Conservation (phyloP, 2,888 invertebrate genomes). For the Neria commutata region DNA sequence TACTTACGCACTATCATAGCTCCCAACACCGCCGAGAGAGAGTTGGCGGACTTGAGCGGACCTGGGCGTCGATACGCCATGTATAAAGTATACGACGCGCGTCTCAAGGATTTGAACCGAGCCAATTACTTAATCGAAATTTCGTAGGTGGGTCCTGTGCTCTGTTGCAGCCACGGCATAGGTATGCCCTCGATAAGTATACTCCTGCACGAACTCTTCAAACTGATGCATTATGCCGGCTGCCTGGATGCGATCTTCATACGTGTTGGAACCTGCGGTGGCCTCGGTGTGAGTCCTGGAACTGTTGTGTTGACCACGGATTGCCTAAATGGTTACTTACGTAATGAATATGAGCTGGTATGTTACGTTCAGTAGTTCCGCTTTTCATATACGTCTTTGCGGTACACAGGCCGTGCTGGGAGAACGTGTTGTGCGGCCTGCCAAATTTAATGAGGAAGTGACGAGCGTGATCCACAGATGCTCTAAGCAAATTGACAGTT, state of each 20-base stretch:
- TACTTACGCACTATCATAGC: no score
- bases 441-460: constrained; percentile 78
- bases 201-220: constrained; percentile 89
- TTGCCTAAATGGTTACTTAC: constrained; percentile 82
- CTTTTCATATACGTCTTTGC: no score
- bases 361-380: constrained; percentile 41
- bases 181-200: constrained; percentile 93
- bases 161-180: constrained; percentile 78
- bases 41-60: no score
- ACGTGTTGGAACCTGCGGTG: constrained; percentile 89
- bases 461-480: no score
- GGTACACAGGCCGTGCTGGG: constrained; percentile 87
- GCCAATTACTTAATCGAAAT: no score
- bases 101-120: no score
- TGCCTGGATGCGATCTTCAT: constrained; percentile 85
- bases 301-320: constrained; percentile 91
- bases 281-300: constrained; percentile 85
- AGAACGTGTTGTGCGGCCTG: constrained; percentile 75
- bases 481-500: no score
- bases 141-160: constrained; percentile 41
- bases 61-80: no score
- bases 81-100: no score
- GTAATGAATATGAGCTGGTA: constrained; percentile 79
- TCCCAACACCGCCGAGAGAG: no score
- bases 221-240: constrained; percentile 86